Conservation (phyloP, 2,888 invertebrate species). For the Nomada fucata region DNA sequence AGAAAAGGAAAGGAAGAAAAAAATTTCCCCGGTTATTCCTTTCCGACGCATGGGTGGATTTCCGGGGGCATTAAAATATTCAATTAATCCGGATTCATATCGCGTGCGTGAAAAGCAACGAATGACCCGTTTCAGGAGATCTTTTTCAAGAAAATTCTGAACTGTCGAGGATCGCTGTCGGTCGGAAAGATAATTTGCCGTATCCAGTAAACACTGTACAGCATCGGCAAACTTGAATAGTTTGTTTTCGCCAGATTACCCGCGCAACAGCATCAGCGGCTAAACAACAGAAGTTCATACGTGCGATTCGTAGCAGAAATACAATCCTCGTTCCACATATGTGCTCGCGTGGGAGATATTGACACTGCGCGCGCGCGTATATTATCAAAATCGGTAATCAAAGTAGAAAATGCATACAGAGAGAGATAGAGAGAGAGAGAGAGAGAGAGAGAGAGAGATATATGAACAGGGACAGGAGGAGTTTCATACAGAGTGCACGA, state of each 20-base stretch:
- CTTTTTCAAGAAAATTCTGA: no score
- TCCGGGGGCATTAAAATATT: conserved; percentile 3
- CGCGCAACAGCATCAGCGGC: neutral
- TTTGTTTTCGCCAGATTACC: neutral
- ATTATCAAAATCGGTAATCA: conserved; percentile 45
- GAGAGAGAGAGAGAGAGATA: no score
- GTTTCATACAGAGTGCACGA: neutral
- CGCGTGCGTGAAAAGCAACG: conserved; percentile 15
- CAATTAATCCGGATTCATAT: conserved; percentile 26
- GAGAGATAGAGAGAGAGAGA: neutral
- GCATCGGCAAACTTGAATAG: neutral
- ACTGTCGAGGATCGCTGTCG: no score
- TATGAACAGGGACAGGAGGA: neutral
- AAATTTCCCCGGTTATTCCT: neutral
- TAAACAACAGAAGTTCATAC: neutral
- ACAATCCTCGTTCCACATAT: neutral
- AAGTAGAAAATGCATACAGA: conserved; percentile 20
- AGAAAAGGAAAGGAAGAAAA: neutral
- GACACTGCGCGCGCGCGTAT: neutral
- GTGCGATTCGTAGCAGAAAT: neutral
- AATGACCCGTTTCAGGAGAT: neutral
- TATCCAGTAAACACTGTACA: neutral
- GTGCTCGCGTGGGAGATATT: conserved; percentile 6
- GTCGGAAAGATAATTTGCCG: no score
- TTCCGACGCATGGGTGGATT: conserved; percentile 1